Conservation (phyloP, 2,888 invertebrate genomes). For the Agonum fuliginosum region DNA sequence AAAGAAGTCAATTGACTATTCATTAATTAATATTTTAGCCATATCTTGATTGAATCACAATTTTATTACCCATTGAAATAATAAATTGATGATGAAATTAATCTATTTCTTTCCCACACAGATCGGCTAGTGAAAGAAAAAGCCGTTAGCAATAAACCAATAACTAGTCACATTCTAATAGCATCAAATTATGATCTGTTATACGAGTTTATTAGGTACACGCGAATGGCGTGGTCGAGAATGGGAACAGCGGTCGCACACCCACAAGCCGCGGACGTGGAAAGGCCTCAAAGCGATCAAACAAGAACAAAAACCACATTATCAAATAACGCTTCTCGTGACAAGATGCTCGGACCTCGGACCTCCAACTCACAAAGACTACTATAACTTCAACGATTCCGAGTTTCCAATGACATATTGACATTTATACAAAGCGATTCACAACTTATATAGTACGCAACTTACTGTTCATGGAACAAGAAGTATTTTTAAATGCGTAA, state of each 20-base stretch:
- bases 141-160: slow-evolving; percentile 33
- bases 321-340: slow-evolving; percentile 15
- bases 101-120: slow-evolving; percentile 12
- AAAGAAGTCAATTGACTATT: neutral
- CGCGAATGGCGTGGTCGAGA: slow-evolving; percentile 51
- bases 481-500: too few relatives aligned
- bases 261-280: slow-evolving; percentile 37
- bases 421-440: too few relatives aligned
- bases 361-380: too few relatives aligned
- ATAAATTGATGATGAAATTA: neutral
- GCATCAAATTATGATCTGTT: slow-evolving; percentile 50
- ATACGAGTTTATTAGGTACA: slow-evolving; percentile 41
- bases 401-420: too few relatives aligned
- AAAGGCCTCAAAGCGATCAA: neutral
- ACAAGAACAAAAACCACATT: slow-evolving; percentile 20
- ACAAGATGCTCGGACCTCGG: neutral
- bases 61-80: neutral
- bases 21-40: neutral
- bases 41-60: neutral
- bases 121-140: neutral
- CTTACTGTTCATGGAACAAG: too few relatives aligned
- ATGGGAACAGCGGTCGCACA: slow-evolving; percentile 41
- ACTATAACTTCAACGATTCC: too few relatives aligned
- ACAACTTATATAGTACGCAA: too few relatives aligned
- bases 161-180: slow-evolving; percentile 39